Base-by-base conservation (phyloP, 2,113 vertebrate genomes). In the Castor canadensis region DNA sequence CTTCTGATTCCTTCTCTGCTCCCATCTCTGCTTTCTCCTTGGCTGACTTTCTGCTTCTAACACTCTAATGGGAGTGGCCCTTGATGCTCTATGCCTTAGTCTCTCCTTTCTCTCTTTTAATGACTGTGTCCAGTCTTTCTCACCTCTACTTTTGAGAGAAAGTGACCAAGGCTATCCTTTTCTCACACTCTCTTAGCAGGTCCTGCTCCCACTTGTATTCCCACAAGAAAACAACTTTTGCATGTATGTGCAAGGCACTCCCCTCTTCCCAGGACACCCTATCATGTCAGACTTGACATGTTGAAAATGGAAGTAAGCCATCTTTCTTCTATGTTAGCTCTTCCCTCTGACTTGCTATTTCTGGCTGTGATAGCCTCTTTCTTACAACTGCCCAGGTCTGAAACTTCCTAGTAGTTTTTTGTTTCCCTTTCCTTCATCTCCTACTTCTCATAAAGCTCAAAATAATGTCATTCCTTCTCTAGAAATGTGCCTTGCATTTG, bases 1-100 rank as follows among this genome's bases (percentile, higher is more conserved):
- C 86, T 73, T 95, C 62, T 56, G 91, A 71, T 85, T 73, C 81
- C 76, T 82, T 90, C 67, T 26, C 94, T 71, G 80, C 62, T 95
- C 4, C 86, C 87, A 35, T 20, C 62, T 28, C 96, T 94, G 47
- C 10, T 86, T 32, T 26, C 45, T 67, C 12, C 58, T 49, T 67
- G 6, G 1, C 43, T 54, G 43, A 30, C 35, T 72, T 62, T 72
- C 84, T 54, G 43, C 80, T 56, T 66, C 32, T n/a, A 3, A 1
- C 26, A 13, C 12, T 47, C 9, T 30, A 16, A 2, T 35, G 24
- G n/a, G 24, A 49, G 35, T 19, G 12, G 26, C 24, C 6, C 38
- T 38, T 7, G 7, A 30, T n/a, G 9, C 22, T 47, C 40, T 12
- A 7, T 62, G 26, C 22, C 43, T 66, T 7, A 4, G 2, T n/a